Evolutionary conservation across 2,797 vertebrate species (phyloP), one percentile per base, ranked within the genome.

Genomic region (Onychomys arenicola): DNA sequence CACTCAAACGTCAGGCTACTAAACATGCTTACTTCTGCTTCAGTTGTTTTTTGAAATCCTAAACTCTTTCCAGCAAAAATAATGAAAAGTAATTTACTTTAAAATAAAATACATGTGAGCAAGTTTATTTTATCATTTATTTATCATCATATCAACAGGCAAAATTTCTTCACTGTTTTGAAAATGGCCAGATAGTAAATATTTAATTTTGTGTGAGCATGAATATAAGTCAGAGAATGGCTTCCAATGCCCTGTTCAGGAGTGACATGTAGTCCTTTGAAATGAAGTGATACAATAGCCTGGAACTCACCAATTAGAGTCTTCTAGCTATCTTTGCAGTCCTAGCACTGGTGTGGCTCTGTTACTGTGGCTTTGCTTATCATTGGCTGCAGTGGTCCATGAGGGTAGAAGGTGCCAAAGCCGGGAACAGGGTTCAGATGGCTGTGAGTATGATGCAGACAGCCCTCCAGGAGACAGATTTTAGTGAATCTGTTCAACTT

Each of bases 1-100:
- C 65, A 94, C 94, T 76, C 82, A 93, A 76, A 95, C 46, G n/a
- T 91, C 46, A 67, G 63, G 40, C 76, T 83, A 85, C 46, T 61
- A 85, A 92, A 40, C 52, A 80, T 83, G 80, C 63, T 85, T 77
- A 25, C 63, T 91, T 97, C 82, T 96, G 93, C 55, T 93, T 94
- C 85, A 61, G 14, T 94, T 95, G 29, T 73, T 96, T 14, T 46
- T 94, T 90, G 49, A 96, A 95, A 91, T 78, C 78, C 40, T 63
- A 95, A 89, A 78, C 5, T 76, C 61, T 34, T 92, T 92, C 78
- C 12, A 90, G 86, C 65, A 32, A 71, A 37, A 67, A 57, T 16
- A 89, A 4, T 63, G 43, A 4, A 91, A 95, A 55, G 27, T 78
- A 75, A 89, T 91, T 96, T 89, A 92, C 27, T 43, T 93, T 96